Conservation (phyloP, 2,888 invertebrate species). For the Meiosimyza decipiens region DNA sequence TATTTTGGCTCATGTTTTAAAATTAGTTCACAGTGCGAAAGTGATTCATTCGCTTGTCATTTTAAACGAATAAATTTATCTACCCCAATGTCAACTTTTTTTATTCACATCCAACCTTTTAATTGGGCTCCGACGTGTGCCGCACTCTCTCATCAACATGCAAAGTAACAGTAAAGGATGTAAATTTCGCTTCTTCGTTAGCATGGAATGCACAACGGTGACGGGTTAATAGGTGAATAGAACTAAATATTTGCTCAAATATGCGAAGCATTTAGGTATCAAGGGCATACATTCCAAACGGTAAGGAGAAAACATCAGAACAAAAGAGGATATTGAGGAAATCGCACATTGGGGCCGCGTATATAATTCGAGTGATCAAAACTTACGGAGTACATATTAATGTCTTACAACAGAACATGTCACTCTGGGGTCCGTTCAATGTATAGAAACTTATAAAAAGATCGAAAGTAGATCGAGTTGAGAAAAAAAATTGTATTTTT, state of each 20-base stretch:
- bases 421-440: too few relatives aligned
- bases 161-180: neutral
- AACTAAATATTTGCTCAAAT: conserved; percentile 26
- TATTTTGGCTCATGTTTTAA: neutral
- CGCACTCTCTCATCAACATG: conserved; percentile 36
- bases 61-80: too few relatives aligned
- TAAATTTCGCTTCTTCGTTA: neutral
- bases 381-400: too few relatives aligned
- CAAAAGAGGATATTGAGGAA: too few relatives aligned
- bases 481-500: too few relatives aligned
- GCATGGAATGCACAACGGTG: neutral
- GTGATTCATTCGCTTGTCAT: too few relatives aligned
- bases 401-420: too few relatives aligned
- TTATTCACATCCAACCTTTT: conserved; percentile 48
- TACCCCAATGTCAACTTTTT: neutral
- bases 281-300: neutral
- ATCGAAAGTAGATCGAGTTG: too few relatives aligned
- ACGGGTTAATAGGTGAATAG: conserved; percentile 26
- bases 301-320: neutral
- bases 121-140: conserved; percentile 50
- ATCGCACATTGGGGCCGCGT: too few relatives aligned
- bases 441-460: too few relatives aligned
- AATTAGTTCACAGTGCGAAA: neutral
- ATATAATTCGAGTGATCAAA: too few relatives aligned
- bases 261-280: conserved; percentile 19